These are phyloP conservation scores for Periophthalmus magnuspinnatus DNA, from an alignment of 2,797 vertebrate species.

Conservation along the genomic window DNA sequence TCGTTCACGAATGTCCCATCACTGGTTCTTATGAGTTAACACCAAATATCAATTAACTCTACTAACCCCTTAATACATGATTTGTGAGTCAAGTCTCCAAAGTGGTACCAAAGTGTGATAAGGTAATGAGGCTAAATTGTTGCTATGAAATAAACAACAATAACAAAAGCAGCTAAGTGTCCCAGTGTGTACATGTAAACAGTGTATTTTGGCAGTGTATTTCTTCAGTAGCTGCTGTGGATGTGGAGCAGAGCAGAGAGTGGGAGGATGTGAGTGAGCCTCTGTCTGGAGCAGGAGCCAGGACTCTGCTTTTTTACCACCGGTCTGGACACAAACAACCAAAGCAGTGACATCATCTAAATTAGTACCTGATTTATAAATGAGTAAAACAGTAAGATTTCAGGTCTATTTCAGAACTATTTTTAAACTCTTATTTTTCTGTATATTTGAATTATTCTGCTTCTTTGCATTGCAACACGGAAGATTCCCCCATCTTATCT, in stretches of 20 bases:
- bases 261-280: conserved; percentile 71
- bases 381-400: neutral
- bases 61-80: too few relatives aligned
- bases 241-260: conserved; percentile 54
- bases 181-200: conserved; percentile 37
- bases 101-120: neutral
- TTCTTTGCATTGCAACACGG: too few relatives aligned
- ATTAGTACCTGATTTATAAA: neutral
- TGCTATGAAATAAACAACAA: conserved; percentile 14
- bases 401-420: too few relatives aligned
- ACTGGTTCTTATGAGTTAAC: too few relatives aligned
- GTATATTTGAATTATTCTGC: too few relatives aligned
- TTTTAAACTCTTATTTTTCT: too few relatives aligned
- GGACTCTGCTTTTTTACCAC: conserved; percentile 49
- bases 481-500: neutral
- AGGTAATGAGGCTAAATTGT: neutral
- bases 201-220: conserved; percentile 54
- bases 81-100: too few relatives aligned
- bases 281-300: conserved; percentile 66
- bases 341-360: neutral
- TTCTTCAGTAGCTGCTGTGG: conserved; percentile 41
- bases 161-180: conserved; percentile 24
- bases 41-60: too few relatives aligned
- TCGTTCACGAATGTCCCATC: too few relatives aligned
- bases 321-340: conserved; percentile 27